Percentiles rank a stretch among this genome's conserved stretches.
These are phyloP conservation scores for Prochilodus magdalenae DNA, from an alignment of 2,113 vertebrate species.

Conservation along the genomic window DNA sequence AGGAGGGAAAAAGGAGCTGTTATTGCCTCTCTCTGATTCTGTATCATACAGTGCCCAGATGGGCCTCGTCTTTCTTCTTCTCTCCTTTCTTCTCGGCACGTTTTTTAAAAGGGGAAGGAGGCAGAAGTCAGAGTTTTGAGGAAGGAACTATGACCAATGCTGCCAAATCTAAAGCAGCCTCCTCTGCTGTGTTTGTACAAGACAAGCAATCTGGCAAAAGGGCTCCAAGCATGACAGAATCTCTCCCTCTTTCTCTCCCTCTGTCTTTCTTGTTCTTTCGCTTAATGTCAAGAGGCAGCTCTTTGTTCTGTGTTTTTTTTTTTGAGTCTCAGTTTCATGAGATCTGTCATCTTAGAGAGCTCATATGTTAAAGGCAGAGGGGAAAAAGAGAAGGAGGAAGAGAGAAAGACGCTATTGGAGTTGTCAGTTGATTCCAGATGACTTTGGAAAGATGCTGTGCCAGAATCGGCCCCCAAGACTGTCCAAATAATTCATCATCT, in stretches of 20 bases:
- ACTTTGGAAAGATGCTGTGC: conserved; percentile 17
- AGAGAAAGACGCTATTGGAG: conserved; percentile 42
- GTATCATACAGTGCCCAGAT: conserved; percentile 72
- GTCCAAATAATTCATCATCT: conserved; percentile 19
- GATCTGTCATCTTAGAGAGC: conserved; percentile 47
- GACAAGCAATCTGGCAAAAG: conserved; percentile 66
- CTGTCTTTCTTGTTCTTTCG: conserved; percentile 47
- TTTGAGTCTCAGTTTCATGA: conserved; percentile 41
- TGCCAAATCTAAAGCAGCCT: conserved; percentile 67
- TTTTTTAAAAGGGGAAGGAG: conserved; percentile 68
- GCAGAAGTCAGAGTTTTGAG: conserved; percentile 62
- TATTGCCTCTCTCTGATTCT: conserved; percentile 77
- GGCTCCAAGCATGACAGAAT: conserved; percentile 50
- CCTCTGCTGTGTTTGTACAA: conserved; percentile 64
- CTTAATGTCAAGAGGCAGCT: conserved; percentile 64
- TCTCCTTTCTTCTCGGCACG: conserved; percentile 65
- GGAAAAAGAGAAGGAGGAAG: neutral
- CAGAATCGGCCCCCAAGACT: conserved; percentile 18
- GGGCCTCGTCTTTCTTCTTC: conserved; percentile 71
- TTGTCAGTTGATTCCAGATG: conserved; percentile 40
- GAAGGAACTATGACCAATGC: conserved; percentile 68
- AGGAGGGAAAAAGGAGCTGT: conserved; percentile 55
- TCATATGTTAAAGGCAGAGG: conserved; percentile 32
- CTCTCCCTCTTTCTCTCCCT: neutral
- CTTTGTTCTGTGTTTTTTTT: conserved; percentile 46